phyloP scores from a whole-genome alignment of 2,113 vertebrate species.

The Platanista minor region DNA sequence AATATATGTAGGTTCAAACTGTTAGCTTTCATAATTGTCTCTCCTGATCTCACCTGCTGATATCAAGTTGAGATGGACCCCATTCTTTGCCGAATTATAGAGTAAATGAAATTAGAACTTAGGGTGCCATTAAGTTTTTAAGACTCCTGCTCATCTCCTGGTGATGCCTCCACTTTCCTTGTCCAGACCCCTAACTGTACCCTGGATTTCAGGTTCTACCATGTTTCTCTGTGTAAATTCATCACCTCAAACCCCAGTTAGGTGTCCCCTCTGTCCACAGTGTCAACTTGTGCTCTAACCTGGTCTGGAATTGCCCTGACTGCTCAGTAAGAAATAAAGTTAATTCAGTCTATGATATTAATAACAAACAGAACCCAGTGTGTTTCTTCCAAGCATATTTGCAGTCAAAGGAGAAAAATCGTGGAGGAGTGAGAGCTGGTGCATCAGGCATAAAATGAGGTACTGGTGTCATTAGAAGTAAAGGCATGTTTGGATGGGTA shows the following conservation, averaged over 20 bases:
- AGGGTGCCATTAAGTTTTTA: background rate
- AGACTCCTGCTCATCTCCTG: background rate
- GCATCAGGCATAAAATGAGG: fast-evolving
- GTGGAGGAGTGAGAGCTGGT: background rate
- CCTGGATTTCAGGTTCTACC: background rate
- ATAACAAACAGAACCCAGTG: background rate
- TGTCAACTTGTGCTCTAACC: background rate
- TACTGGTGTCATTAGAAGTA: background rate
- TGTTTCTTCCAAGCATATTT: background rate
- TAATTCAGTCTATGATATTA: background rate
- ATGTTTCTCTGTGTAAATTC: background rate
- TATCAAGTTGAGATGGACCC: background rate
- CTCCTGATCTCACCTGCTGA: background rate
- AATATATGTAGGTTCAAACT: background rate
- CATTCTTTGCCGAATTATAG: background rate
- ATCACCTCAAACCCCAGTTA: background rate
- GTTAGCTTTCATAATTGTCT: background rate
- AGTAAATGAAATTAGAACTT: background rate
- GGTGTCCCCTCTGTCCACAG: background rate
- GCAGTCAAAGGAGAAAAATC: background rate
- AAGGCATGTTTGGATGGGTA: fast-evolving
- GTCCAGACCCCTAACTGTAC: fast-evolving
- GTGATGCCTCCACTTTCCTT: background rate
- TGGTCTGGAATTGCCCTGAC: background rate
- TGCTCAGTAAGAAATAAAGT: background rate